Evolutionary conservation across 2,113 vertebrate genomes (phyloP).

Genomic region (Eurystomus gularis): DNA sequence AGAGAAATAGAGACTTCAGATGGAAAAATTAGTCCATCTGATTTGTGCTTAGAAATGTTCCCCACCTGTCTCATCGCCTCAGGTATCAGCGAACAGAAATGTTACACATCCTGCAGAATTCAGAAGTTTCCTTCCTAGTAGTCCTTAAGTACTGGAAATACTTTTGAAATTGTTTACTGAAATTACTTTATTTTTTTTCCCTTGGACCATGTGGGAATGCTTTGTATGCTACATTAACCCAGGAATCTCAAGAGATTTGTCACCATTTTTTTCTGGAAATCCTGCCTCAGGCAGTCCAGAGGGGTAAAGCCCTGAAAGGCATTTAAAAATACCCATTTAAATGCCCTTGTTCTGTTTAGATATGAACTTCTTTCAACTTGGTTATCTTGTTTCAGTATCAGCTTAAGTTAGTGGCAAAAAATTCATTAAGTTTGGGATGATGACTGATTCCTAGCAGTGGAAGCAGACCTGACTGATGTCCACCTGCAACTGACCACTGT

Average conservation of each 20-base stretch:
- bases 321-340: not conserved
- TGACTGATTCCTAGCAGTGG: not conserved
- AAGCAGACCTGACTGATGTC: not conserved
- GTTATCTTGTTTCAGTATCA: not conserved
- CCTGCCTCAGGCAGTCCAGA: not conserved
- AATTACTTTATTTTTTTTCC: not conserved
- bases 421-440: not conserved
- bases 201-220: not conserved
- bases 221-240: not conserved
- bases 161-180: not conserved
- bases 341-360: not conserved
- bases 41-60: not conserved
- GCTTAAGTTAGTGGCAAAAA: not conserved
- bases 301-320: not conserved
- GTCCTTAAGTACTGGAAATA: not conserved
- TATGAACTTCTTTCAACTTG: not conserved
- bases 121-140: not conserved
- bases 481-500: not conserved
- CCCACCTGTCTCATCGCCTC: not conserved
- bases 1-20: accelerated
- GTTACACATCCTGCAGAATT: not conserved
- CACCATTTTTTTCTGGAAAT: not conserved
- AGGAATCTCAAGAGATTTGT: not conserved
- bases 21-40: accelerated
- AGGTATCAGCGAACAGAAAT: not conserved